phyloP scores from a whole-genome alignment of 2,888 invertebrate genomes.

The Calameuta idolon region DNA sequence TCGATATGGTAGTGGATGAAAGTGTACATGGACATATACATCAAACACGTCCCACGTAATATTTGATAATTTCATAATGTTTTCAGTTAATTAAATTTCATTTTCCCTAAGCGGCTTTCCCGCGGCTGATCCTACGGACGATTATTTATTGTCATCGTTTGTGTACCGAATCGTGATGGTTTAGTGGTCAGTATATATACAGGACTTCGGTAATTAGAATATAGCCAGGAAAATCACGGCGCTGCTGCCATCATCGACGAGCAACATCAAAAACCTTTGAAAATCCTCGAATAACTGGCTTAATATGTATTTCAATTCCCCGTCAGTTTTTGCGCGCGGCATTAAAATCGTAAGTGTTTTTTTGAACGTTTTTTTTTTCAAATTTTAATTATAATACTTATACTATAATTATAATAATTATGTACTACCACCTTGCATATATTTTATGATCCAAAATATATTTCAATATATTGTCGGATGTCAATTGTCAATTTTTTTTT shows the following conservation, averaged over 20 bases:
- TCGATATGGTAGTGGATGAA: background rate
- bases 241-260: constrained; percentile 16
- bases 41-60: constrained; percentile 39
- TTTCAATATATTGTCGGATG: background rate
- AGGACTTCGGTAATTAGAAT: constrained; percentile 41
- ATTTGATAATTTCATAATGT: constrained; percentile 53
- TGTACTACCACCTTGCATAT: background rate
- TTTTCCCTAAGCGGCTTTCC: constrained; percentile 50
- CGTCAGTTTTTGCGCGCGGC: background rate
- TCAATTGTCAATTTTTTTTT: background rate
- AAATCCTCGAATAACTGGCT: constrained; percentile 45
- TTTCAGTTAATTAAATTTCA: constrained; percentile 61
- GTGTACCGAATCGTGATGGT: background rate
- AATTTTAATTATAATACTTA: background rate
- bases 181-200: constrained; percentile 38
- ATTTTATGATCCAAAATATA: background rate
- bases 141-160: constrained; percentile 27
- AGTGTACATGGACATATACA: constrained; percentile 12
- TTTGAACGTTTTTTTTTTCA: background rate
- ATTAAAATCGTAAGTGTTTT: background rate
- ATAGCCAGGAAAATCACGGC: constrained; percentile 32
- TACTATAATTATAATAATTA: no score
- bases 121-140: constrained; percentile 36
- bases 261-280: constrained; percentile 41
- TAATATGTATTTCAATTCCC: background rate